Conservation (phyloP, 1,140 invertebrate genomes). For the Drosophila albomicans region DNA sequence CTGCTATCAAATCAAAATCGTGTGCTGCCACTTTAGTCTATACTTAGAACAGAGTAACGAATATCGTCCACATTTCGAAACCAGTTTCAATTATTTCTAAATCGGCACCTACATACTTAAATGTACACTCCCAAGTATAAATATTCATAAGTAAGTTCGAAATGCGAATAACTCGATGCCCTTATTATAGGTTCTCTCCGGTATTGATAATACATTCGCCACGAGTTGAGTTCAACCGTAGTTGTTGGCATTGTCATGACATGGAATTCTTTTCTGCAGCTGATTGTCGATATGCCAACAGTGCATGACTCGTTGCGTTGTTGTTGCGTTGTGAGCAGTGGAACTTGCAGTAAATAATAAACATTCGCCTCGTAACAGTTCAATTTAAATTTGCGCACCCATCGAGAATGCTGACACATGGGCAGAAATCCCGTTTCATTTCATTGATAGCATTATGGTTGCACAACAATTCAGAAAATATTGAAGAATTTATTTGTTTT, state of each 20-base stretch:
- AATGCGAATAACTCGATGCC: not conserved
- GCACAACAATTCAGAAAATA: not conserved
- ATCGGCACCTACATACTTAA: not conserved
- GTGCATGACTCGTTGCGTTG: conserved; percentile 25
- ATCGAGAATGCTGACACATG: conserved; percentile 10
- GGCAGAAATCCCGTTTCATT: not conserved
- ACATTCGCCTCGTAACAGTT: conserved; percentile 3
- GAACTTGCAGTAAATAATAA: conserved; percentile 51
- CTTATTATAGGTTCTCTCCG: not conserved
- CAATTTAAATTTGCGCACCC: not conserved
- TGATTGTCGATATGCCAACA: conserved; percentile 34
- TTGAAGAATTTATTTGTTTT: conserved; percentile 2
- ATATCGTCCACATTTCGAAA: not conserved
- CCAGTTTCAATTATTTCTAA: not conserved
- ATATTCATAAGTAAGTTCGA: conserved; percentile 10
- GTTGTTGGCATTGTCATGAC: not conserved
- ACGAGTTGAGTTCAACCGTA: not conserved
- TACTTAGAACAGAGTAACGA: not conserved
- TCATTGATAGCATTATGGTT: not conserved
- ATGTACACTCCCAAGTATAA: not conserved
- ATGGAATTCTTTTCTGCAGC: not conserved
- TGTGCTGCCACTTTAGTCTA: not conserved
- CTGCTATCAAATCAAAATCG: not conserved
- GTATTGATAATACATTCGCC: conserved; percentile 6
- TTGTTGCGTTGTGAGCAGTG: not conserved